A percentile compares a stretch with the other conserved stretches of the same genome.
Conservation (phyloP, 2,113 vertebrate species). For the Odocoileus virginianus region DNA sequence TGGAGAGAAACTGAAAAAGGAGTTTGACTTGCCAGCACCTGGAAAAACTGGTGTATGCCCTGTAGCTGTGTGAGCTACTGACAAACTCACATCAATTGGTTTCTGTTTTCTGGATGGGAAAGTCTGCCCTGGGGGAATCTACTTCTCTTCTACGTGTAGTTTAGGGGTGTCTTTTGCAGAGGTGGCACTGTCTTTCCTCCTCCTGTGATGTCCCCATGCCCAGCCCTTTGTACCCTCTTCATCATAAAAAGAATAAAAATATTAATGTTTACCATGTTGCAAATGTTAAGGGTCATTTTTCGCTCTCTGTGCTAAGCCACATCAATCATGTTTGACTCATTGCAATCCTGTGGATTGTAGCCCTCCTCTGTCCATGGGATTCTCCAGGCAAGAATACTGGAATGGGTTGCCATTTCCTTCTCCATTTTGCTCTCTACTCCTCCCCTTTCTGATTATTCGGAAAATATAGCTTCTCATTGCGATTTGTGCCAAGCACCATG, state of each 20-base stretch:
- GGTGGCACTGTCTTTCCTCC: neutral
- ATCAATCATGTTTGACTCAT: neutral
- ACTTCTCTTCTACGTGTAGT: neutral
- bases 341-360: neutral
- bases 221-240: neutral
- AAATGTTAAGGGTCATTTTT: neutral
- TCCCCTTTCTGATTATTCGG: neutral
- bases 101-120: neutral
- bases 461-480: neutral
- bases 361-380: neutral
- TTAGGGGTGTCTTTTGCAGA: neutral
- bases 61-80: accelerated
- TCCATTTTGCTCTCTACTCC: neutral
- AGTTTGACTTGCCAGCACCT: neutral
- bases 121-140: neutral
- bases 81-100: neutral
- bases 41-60: neutral
- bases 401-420: neutral
- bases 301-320: neutral
- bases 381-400: neutral
- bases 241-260: slow-evolving; percentile 41
- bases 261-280: neutral
- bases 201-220: neutral
- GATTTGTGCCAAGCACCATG: too few species aligned
- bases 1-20: neutral